phyloP scores from a whole-genome alignment of 2,888 invertebrate species.

The Cryptus armator region DNA sequence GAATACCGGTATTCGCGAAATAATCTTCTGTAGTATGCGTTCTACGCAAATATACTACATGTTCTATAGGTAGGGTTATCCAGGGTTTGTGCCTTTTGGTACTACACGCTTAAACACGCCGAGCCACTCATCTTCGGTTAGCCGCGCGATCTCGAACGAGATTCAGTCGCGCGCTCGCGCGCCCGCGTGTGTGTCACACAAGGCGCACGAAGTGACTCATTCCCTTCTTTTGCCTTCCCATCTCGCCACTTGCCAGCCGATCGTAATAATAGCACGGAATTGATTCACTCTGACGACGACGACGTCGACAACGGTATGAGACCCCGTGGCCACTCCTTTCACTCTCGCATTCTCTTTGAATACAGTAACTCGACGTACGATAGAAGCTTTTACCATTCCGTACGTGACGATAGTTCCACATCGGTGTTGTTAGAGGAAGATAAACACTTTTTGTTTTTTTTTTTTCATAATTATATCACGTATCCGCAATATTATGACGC shows the following conservation, averaged over 20 bases:
- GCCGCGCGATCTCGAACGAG: conserved; percentile 2
- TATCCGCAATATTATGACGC: neutral
- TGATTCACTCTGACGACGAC: conserved; percentile 74
- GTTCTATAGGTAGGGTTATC: neutral
- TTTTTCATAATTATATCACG: neutral
- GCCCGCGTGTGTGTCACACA: conserved; percentile 41
- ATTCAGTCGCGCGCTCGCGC: conserved; percentile 49
- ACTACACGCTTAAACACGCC: neutral
- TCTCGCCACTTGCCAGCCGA: conserved; percentile 72
- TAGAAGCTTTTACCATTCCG: conserved; percentile 11
- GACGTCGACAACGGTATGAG: conserved; percentile 37
- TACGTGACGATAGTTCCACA: conserved; percentile 10
- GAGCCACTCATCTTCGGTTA: conserved; percentile 30
- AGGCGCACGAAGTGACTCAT: conserved; percentile 76
- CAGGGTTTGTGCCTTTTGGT: neutral
- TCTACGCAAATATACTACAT: conserved; percentile 35
- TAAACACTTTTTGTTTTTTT: neutral
- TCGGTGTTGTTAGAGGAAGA: neutral
- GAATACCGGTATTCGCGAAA: conserved; percentile 52
- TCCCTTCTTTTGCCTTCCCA: conserved; percentile 78
- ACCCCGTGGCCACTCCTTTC: conserved; percentile 50
- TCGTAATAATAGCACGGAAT: conserved; percentile 81
- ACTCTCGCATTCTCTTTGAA: conserved; percentile 29
- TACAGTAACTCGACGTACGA: conserved; percentile 4
- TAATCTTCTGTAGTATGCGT: conserved; percentile 14